These are phyloP conservation scores for Leucopsar rothschildi DNA, from an alignment of 2,113 vertebrate genomes.

Conservation along the genomic window DNA sequence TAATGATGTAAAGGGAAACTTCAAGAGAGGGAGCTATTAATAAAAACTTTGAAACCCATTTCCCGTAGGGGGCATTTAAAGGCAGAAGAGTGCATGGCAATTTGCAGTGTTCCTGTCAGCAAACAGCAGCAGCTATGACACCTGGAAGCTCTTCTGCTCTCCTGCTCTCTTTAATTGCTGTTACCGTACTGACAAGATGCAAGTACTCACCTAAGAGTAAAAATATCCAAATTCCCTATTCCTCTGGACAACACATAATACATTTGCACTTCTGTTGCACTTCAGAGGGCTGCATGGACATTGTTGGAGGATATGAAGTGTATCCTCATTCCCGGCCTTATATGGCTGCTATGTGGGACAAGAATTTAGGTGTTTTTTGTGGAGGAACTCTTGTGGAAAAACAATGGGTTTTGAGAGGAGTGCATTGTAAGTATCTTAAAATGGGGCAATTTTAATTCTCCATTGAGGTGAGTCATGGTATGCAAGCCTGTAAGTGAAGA, in stretches of 20 bases:
- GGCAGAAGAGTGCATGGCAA: neutral
- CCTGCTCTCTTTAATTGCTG: neutral
- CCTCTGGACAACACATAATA: neutral
- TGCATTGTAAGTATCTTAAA: fast-evolving
- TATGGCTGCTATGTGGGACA: neutral
- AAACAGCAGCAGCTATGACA: neutral
- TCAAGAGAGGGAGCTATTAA: neutral
- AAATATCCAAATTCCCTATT: neutral
- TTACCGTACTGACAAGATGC: neutral
- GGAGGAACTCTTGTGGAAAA: neutral
- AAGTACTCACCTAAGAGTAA: neutral
- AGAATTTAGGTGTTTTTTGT: neutral
- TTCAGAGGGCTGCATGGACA: neutral
- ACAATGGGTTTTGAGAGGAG: neutral
- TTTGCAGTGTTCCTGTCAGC: neutral
- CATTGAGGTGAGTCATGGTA: neutral
- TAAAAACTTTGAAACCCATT: neutral
- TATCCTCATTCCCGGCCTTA: neutral
- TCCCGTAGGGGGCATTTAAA: neutral
- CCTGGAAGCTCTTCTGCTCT: neutral
- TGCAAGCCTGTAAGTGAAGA: neutral
- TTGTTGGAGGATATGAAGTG: fast-evolving
- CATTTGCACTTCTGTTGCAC: neutral
- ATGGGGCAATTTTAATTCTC: neutral
- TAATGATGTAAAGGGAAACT: neutral